phyloP scores from a whole-genome alignment of 2,113 vertebrate species.

The Echinops telfairi region DNA sequence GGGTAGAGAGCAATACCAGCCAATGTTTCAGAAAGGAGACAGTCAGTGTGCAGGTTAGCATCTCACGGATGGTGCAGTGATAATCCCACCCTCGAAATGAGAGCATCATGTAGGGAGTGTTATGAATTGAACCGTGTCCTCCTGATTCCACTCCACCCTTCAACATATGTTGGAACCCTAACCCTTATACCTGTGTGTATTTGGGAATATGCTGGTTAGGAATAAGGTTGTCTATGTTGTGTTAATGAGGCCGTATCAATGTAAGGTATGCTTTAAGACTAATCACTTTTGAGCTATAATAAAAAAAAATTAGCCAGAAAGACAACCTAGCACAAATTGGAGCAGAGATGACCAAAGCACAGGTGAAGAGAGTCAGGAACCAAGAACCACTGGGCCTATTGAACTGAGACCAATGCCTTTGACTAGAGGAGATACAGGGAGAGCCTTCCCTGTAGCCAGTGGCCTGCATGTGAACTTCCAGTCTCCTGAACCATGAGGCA shows the following conservation, averaged over 20 bases:
- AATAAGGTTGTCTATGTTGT: neutral
- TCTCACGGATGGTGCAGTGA: neutral
- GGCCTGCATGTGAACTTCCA: neutral
- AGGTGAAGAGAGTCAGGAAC: neutral
- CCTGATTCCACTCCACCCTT: no score
- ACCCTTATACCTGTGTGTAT: neutral
- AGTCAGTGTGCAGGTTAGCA: neutral
- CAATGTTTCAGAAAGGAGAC: neutral
- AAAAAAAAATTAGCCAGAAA: neutral
- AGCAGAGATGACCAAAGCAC: neutral
- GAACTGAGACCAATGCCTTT: neutral
- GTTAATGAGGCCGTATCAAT: neutral
- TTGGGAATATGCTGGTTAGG: no score
- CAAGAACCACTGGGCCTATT: neutral
- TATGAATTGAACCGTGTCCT: neutral
- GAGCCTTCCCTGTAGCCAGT: neutral
- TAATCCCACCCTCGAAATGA: neutral
- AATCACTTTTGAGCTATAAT: neutral
- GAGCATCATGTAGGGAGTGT: neutral
- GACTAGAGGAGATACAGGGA: neutral
- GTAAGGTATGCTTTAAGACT: neutral
- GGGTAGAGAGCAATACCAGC: neutral
- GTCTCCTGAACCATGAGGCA: neutral
- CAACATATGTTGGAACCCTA: neutral
- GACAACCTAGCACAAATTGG: neutral